Base-by-base conservation (phyloP, 2,888 invertebrate genomes). In the Hyalella azteca region DNA sequence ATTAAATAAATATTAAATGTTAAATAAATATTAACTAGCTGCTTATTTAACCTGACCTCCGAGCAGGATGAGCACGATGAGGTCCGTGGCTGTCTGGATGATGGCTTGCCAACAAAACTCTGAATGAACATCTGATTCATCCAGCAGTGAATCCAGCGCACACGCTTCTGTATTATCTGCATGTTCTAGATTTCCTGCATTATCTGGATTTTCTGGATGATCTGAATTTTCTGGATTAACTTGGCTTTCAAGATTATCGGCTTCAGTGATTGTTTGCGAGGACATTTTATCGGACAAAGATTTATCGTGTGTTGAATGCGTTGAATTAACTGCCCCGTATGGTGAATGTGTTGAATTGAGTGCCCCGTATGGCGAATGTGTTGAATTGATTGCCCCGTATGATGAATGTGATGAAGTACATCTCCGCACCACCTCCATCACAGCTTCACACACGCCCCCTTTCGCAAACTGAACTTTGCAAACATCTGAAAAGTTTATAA, bases 1-100 rank as follows among this genome's bases (percentile, higher is more conserved):
- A n/a, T n/a, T n/a, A n/a, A n/a, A n/a, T n/a, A n/a, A n/a, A n/a
- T n/a, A n/a, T n/a, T n/a, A n/a, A n/a, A n/a, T n/a, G n/a, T n/a
- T n/a, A n/a, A n/a, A n/a, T n/a, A n/a, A n/a, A n/a, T n/a, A n/a
- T n/a, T n/a, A n/a, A n/a, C n/a, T n/a, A n/a, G n/a, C 45, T 11
- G 9, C 45, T 45, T 7, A 45, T 50, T 50, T 76, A 32, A 78
- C 83, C 85, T 87, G 88, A 95, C 95, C 95, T 89, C 95, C 95
- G 79, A 94, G 95, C 59, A 96, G 89, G 81, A 96, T 92, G 78
- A 94, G 91, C 41, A 95, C 93, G 85, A 96, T 91, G 48, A 96
- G 90, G 88, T 96, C 95, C 86, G 95, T 95, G 32, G 95, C 94
- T 87, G 93, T 91, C 88, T 95, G 95, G 88, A 94, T 90, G 66